Conservation (phyloP, 2,797 vertebrate species). For the Darevskia nairensis region DNA sequence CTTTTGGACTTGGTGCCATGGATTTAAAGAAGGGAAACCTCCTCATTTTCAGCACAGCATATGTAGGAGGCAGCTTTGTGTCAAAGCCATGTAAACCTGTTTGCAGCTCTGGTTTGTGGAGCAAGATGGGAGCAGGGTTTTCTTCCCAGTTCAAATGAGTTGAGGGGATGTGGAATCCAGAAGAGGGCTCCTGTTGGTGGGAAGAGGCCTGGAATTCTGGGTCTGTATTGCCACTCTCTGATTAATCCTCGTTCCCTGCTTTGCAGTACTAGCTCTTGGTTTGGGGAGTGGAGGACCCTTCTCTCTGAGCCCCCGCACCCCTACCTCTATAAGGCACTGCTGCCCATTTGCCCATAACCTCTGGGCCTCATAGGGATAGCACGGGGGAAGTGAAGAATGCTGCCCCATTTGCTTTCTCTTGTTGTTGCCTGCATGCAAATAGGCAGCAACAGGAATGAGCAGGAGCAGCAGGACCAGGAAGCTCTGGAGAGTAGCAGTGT, state of each 20-base stretch:
- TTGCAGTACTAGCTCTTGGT: neutral
- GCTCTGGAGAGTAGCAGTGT: neutral
- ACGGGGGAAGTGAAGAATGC: neutral
- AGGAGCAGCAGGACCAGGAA: too few relatives aligned
- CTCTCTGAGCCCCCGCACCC: fast-evolving
- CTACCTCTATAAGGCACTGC: too few relatives aligned
- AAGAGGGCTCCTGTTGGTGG: neutral
- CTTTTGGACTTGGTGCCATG: neutral
- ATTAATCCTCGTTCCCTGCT: neutral
- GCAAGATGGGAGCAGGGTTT: neutral
- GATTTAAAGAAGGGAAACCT: neutral
- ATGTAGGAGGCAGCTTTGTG: neutral
- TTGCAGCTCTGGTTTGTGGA: neutral
- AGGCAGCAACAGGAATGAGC: neutral
- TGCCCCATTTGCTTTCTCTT: neutral
- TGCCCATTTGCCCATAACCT: too few relatives aligned
- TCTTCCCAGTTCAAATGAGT: neutral
- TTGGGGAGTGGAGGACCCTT: neutral
- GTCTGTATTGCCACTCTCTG: neutral
- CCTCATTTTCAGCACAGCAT: neutral
- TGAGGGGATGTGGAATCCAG: neutral
- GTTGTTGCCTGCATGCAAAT: neutral
- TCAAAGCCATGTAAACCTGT: neutral
- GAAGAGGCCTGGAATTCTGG: neutral
- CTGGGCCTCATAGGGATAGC: neutral